Evolutionary conservation across 2,113 vertebrate genomes (phyloP).

Genomic region (Nibea coibor): DNA sequence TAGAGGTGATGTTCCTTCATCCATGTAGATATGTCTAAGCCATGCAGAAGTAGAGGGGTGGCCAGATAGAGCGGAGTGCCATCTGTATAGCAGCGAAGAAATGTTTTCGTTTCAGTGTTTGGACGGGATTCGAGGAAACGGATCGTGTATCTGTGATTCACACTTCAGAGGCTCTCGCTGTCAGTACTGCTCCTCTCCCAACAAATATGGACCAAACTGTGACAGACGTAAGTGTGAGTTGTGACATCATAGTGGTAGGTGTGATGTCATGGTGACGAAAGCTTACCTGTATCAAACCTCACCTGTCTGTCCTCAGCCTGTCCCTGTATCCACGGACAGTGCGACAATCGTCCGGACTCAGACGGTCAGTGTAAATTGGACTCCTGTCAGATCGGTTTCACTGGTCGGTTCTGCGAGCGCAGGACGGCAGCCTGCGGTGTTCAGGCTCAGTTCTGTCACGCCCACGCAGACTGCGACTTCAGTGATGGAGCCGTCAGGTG

Average conservation of each 20-base stretch:
- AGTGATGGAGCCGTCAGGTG: conserved; percentile 82
- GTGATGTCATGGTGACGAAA: not conserved
- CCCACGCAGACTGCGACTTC: conserved; percentile 88
- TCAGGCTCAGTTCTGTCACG: conserved; percentile 86
- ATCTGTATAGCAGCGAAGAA: not conserved
- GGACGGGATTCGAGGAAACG: conserved; percentile 88
- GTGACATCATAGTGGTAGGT: not conserved
- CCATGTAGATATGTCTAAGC: too few relatives aligned
- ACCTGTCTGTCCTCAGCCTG: conserved; percentile 83
- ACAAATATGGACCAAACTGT: conserved; percentile 88
- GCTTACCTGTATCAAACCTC: conserved; percentile 8
- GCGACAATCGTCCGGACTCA: conserved; percentile 86
- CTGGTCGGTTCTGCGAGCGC: conserved; percentile 86
- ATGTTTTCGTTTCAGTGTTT: conserved; percentile 79
- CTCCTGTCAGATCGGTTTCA: conserved; percentile 84
- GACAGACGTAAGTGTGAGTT: conserved; percentile 83
- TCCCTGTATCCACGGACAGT: conserved; percentile 86
- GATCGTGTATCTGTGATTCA: conserved; percentile 86
- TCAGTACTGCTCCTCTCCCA: conserved; percentile 87
- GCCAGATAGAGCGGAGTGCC: too few relatives aligned
- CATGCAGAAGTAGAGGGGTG: too few relatives aligned
- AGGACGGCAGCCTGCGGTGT: conserved; percentile 80
- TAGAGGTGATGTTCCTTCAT: too few relatives aligned
- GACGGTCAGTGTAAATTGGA: conserved; percentile 85
- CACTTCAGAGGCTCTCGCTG: conserved; percentile 89